Evolutionary conservation across 2,113 vertebrate species (phyloP).

Genomic region (Oceanites oceanicus): DNA sequence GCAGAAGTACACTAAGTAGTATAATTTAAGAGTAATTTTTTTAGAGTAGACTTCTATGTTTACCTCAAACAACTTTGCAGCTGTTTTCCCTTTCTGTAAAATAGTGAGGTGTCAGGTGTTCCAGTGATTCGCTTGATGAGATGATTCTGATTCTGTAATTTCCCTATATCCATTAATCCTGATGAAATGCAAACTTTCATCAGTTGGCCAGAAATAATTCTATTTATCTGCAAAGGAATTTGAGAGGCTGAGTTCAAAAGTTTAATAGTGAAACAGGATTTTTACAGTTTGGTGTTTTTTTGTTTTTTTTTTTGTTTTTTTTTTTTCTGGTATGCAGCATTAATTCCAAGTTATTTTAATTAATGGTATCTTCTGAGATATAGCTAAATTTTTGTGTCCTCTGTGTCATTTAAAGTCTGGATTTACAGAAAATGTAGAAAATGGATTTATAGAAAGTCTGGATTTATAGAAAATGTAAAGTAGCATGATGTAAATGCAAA

Average conservation of each 20-base stretch:
- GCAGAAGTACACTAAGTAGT: background rate
- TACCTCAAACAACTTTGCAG: background rate
- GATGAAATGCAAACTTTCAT: constrained; percentile 13
- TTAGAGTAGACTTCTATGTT: background rate
- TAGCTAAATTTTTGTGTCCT: background rate
- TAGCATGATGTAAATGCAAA: background rate
- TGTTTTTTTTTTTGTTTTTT: background rate
- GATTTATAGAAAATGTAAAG: background rate
- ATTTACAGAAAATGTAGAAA: background rate
- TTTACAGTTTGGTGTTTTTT: background rate
- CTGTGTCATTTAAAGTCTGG: background rate
- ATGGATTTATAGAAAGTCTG: background rate
- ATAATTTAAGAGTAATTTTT: background rate
- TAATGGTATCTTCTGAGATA: background rate
- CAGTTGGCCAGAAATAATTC: background rate
- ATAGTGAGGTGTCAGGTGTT: constrained; percentile 25
- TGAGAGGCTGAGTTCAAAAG: constrained; percentile 10
- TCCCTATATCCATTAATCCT: background rate
- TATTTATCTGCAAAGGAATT: constrained; percentile 33
- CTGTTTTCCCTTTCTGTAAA: background rate
- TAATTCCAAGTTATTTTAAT: background rate
- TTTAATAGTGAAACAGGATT: background rate
- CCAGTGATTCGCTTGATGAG: background rate
- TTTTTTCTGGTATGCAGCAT: background rate
- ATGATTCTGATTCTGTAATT: constrained; percentile 24